phyloP scores from a whole-genome alignment of 2,888 invertebrate species.

The Phortica magna region DNA sequence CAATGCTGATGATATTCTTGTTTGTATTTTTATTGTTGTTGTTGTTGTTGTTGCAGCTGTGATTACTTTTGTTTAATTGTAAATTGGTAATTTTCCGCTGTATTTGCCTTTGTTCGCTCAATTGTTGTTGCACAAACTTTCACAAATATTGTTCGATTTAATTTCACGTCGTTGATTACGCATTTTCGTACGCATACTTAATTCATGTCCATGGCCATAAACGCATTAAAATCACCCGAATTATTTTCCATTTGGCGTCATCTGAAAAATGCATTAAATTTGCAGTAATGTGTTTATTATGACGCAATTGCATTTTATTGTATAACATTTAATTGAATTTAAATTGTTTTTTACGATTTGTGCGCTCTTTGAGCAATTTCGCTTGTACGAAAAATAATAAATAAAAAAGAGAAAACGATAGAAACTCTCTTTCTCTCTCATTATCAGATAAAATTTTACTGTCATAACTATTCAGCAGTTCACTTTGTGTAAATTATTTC shows the following conservation, averaged over 20 bases:
- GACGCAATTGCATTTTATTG: neutral
- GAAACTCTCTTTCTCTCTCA: neutral
- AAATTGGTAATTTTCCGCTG: too few species aligned
- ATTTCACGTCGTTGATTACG: neutral
- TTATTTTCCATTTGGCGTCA: constrained; percentile 4
- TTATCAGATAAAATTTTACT: too few species aligned
- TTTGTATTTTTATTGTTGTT: constrained; percentile 15
- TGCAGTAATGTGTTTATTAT: constrained; percentile 13
- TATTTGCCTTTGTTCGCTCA: constrained; percentile 33
- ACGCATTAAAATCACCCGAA: constrained; percentile 11
- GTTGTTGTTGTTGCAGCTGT: constrained; percentile 31
- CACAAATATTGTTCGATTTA: too few species aligned
- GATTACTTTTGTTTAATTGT: too few species aligned
- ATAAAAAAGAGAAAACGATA: neutral
- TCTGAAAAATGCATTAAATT: constrained; percentile 23
- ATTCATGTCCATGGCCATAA: neutral
- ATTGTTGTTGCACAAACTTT: constrained; percentile 28
- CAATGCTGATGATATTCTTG: constrained; percentile 1
- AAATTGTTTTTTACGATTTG: neutral
- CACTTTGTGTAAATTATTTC: too few species aligned
- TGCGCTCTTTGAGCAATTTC: neutral
- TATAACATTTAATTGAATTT: neutral
- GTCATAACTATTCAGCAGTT: too few species aligned
- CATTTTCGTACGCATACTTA: constrained; percentile 13
- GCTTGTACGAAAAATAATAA: neutral